Conservation (phyloP, 2,113 vertebrate genomes). For the Misgurnus anguillicaudatus region DNA sequence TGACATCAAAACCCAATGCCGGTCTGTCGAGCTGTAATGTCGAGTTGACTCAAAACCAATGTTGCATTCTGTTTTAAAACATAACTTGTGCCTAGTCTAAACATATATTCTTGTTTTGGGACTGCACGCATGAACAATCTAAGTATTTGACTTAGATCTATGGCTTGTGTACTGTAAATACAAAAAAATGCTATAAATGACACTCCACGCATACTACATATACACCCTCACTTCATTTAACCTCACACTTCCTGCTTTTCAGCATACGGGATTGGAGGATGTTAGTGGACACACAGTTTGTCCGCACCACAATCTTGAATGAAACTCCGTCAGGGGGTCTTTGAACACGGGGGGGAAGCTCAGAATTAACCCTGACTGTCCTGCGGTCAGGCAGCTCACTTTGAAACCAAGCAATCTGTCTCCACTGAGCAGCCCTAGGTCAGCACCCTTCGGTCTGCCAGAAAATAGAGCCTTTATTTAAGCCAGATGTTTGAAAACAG, state of each 20-base stretch:
- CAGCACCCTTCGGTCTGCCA: conserved; percentile 73
- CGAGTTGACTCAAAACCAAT: too few relatives aligned
- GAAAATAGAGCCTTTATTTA: conserved; percentile 72
- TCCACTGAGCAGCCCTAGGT: conserved; percentile 78
- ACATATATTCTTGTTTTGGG: too few relatives aligned
- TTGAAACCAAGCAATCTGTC: conserved; percentile 81
- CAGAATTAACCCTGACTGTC: conserved; percentile 84
- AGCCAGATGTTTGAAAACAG: conserved; percentile 89
- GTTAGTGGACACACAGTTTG: neutral
- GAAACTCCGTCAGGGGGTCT: conserved; percentile 42
- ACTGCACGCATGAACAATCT: neutral
- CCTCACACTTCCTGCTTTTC: conserved; percentile 6
- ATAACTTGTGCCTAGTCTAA: too few relatives aligned
- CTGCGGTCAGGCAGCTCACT: conserved; percentile 71
- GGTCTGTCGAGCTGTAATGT: too few relatives aligned
- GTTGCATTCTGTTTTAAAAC: too few relatives aligned
- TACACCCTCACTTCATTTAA: neutral
- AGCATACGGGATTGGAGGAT: neutral
- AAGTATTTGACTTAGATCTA: neutral
- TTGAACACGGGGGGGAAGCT: conserved; percentile 79
- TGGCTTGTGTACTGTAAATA: neutral
- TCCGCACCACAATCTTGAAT: neutral
- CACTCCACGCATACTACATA: neutral
- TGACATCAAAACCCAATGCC: too few relatives aligned
- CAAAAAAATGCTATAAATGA: neutral